Evolutionary conservation across 2,113 vertebrate genomes (phyloP).

Genomic region (Chaetops frenatus): DNA sequence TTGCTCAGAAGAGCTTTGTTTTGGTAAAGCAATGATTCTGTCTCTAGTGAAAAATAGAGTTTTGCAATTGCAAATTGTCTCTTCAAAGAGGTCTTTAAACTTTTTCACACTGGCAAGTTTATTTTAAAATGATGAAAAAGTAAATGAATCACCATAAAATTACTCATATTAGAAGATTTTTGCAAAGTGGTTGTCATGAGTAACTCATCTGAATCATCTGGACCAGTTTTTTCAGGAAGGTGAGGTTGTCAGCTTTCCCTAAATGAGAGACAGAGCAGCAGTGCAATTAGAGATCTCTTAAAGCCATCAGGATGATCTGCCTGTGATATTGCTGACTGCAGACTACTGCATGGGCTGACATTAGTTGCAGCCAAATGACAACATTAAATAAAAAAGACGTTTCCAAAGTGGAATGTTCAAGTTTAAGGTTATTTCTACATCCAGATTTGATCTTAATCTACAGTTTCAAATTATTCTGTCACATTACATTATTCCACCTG

Average conservation of each 20-base stretch:
- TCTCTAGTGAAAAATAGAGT: background rate
- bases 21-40: conserved; percentile 2
- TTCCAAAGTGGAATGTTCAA: background rate
- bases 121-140: conserved; percentile 6
- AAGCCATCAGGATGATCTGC: background rate
- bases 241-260: background rate
- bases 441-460: background rate
- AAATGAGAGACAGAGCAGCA: background rate
- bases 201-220: background rate
- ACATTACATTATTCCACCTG: background rate
- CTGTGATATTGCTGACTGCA: background rate
- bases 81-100: background rate
- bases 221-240: background rate
- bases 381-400: background rate
- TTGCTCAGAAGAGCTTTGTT: background rate
- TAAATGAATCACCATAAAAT: conserved; percentile 33
- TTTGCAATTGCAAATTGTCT: background rate
- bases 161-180: conserved; percentile 26
- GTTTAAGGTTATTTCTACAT: background rate
- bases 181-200: background rate
- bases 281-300: background rate
- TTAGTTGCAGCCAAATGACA: background rate
- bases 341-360: background rate
- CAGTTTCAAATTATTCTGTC: background rate
- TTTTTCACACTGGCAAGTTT: background rate